These are phyloP conservation scores for Anarhynchus alexandrinus DNA, from an alignment of 2,113 vertebrate genomes.

Conservation along the genomic window DNA sequence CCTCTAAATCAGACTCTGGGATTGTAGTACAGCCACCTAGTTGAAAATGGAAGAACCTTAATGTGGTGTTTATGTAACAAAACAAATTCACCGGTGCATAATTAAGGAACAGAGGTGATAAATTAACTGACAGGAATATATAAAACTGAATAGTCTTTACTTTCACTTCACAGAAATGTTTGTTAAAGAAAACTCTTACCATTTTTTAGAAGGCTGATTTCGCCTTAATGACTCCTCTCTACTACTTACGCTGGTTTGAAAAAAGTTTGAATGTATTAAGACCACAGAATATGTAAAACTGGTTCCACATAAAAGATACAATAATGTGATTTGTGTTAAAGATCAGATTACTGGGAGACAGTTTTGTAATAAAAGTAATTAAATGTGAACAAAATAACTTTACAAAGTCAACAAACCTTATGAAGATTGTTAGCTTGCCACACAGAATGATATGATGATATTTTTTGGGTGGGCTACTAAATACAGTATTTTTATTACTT, in stretches of 20 bases:
- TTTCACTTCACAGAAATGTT: background rate
- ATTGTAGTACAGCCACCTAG: slow-evolving; percentile 83
- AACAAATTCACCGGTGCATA: background rate
- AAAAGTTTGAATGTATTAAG: slow-evolving; percentile 4
- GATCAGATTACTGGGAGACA: background rate
- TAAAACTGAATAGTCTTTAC: background rate
- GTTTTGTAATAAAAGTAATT: background rate
- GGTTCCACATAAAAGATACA: background rate
- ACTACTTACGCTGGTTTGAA: background rate
- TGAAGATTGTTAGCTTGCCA: background rate
- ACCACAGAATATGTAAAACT: background rate
- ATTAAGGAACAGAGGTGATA: background rate
- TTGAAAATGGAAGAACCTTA: background rate
- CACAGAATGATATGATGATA: background rate
- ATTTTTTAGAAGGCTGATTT: background rate
- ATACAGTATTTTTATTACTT: background rate
- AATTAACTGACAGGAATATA: slow-evolving; percentile 1
- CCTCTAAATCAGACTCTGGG: slow-evolving; percentile 81
- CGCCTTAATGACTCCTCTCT: background rate
- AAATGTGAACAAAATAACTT: background rate
- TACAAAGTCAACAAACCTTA: background rate
- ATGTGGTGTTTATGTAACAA: background rate
- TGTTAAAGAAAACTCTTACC: background rate
- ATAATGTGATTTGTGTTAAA: background rate
- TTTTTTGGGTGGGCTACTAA: background rate